Conservation (phyloP, 2,888 invertebrate species). For the Litoditis marina region DNA sequence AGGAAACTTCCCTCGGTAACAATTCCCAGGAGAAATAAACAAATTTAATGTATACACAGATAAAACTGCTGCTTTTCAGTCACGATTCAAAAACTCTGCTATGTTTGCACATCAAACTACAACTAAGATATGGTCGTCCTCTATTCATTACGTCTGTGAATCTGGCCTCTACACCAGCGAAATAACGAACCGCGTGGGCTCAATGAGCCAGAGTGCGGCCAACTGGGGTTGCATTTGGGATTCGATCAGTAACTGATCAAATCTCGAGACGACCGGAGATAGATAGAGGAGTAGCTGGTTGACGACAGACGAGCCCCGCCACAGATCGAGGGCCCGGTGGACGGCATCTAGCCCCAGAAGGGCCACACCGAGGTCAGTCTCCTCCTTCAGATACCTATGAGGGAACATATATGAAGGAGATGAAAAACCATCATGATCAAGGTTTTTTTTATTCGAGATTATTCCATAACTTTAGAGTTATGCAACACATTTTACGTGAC, state of each 20-base stretch:
- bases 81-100: no score
- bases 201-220: constrained; percentile 56
- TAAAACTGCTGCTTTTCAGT: no score
- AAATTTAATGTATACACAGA: no score
- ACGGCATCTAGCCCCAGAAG: constrained; percentile 56
- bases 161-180: no score
- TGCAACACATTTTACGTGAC: no score
- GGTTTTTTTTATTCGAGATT: background rate
- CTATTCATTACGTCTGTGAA: no score
- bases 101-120: no score
- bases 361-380: constrained; percentile 54
- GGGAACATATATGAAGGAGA: no score
- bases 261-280: constrained; percentile 49
- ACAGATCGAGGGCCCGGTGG: constrained; percentile 48
- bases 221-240: constrained; percentile 47
- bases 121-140: no score
- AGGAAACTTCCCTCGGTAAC: no score
- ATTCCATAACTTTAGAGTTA: background rate
- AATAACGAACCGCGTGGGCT: constrained; percentile 34
- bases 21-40: no score
- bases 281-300: constrained; percentile 49
- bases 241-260: constrained; percentile 47
- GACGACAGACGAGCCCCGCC: constrained; percentile 38
- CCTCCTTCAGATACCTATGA: constrained; percentile 50
- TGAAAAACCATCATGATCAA: constrained; percentile 5